Conservation (phyloP, 2,113 vertebrate genomes). For the Circaetus cinerascens region DNA sequence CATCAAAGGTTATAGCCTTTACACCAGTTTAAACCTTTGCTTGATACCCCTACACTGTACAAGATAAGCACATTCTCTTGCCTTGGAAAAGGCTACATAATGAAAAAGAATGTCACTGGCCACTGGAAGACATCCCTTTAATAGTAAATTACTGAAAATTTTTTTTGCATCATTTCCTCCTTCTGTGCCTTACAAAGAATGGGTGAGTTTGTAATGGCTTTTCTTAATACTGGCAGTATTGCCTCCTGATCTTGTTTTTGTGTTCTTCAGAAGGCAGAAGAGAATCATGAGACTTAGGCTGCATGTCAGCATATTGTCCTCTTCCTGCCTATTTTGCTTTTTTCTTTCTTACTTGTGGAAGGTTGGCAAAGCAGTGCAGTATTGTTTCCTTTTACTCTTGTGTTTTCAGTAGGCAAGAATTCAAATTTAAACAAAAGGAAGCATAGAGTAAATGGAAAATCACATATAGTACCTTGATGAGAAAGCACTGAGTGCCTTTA, state of each 20-base stretch:
- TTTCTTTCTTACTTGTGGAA: not conserved
- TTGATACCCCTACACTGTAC: not conserved
- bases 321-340: not conserved
- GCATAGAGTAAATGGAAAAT: not conserved
- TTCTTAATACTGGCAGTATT: not conserved
- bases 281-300: not conserved
- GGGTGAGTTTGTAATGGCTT: not conserved
- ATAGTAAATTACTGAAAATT: not conserved
- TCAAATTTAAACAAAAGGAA: not conserved
- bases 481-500: not conserved
- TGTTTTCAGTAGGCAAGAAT: not conserved
- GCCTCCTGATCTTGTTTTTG: not conserved
- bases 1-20: not conserved
- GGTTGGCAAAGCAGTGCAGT: not conserved
- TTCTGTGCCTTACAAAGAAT: not conserved
- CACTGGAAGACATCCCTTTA: not conserved
- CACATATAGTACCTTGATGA: not conserved
- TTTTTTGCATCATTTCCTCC: not conserved
- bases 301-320: not conserved
- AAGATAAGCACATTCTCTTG: not conserved
- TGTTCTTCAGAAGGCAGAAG: not conserved
- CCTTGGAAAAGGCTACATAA: not conserved
- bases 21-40: not conserved
- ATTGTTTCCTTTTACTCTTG: not conserved
- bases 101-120: not conserved